phyloP scores from a whole-genome alignment of 2,797 vertebrate species.

The Lepus oiostolus region DNA sequence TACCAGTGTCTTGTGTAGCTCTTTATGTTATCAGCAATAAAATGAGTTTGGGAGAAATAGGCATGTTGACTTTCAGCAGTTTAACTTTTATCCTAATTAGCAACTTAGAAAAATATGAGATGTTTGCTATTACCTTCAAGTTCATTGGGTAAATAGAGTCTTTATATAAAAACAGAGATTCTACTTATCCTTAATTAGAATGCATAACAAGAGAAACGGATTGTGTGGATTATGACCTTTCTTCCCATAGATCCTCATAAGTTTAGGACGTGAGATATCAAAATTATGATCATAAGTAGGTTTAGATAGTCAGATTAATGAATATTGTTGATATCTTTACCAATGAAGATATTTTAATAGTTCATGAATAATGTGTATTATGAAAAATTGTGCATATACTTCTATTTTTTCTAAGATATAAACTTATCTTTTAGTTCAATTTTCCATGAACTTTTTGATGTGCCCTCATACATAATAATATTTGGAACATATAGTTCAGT shows the following conservation, averaged over 20 bases:
- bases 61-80: neutral
- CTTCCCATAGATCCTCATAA: neutral
- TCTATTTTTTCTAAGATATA: no score
- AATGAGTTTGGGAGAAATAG: neutral
- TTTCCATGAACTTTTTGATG: no score
- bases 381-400: neutral
- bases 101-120: neutral
- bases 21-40: neutral
- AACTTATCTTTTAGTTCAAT: no score
- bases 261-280: neutral
- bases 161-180: neutral
- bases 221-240: neutral
- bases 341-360: neutral
- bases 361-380: neutral
- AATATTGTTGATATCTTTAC: neutral
- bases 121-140: neutral
- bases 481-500: neutral
- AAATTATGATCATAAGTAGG: neutral
- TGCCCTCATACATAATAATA: neutral
- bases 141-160: neutral
- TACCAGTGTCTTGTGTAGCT: neutral
- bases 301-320: neutral
- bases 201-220: neutral
- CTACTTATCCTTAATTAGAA: neutral
- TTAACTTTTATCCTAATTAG: neutral